Conservation (phyloP, 2,797 vertebrate genomes). For the Enteromius argenteus region DNA sequence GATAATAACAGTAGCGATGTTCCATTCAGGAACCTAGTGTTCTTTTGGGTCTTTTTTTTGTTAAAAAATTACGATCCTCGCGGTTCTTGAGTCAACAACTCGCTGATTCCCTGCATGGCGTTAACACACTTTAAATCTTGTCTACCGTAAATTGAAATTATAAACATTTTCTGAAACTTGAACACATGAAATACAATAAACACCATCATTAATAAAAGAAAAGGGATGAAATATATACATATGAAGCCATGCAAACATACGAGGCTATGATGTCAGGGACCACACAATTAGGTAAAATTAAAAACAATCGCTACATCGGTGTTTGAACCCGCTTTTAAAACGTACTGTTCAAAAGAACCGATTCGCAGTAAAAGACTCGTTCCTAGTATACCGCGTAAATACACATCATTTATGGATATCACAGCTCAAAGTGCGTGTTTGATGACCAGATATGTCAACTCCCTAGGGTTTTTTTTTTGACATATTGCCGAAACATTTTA, state of each 20-base stretch:
- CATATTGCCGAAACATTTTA: background rate
- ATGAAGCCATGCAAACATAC: no score
- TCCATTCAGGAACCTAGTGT: no score
- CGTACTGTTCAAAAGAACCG: background rate
- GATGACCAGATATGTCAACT: background rate
- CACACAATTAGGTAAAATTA: background rate
- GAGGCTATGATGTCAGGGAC: background rate
- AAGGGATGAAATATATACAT: background rate
- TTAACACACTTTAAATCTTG: background rate
- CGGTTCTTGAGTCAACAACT: background rate
- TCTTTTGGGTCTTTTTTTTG: background rate
- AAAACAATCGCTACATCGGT: background rate
- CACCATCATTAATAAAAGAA: background rate
- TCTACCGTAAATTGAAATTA: background rate
- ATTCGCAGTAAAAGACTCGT: background rate
- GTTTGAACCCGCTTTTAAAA: background rate
- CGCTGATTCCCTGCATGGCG: background rate
- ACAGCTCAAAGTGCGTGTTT: background rate
- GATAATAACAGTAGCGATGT: background rate
- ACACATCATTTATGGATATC: background rate
- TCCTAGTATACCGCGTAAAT: background rate
- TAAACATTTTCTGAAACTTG: background rate
- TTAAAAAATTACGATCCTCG: background rate
- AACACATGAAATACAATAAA: background rate
- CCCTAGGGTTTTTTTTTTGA: background rate